These are phyloP conservation scores for Psephotus haematonotus DNA, from an alignment of 2,113 vertebrate species.

Conservation along the genomic window DNA sequence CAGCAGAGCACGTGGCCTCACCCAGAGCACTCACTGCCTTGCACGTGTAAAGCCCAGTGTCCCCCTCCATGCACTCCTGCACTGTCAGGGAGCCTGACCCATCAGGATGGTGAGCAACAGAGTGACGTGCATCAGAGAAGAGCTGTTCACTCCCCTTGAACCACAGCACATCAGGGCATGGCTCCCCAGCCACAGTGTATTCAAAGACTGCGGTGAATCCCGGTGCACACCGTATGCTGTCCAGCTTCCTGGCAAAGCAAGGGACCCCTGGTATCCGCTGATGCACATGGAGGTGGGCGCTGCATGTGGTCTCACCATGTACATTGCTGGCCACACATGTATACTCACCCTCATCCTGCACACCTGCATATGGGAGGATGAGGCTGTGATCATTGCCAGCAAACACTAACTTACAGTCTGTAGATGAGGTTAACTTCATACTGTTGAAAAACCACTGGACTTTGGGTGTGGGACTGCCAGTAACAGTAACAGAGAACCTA, in stretches of 20 bases:
- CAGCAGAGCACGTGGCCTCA: conserved; percentile 75
- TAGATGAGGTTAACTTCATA: conserved; percentile 72
- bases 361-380: conserved; percentile 78
- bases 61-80: conserved; percentile 68
- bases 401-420: conserved; percentile 80
- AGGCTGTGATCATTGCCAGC: conserved; percentile 83
- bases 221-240: fast-evolving
- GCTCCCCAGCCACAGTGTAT: conserved; percentile 78
- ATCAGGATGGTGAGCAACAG: conserved; percentile 73
- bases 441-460: conserved; percentile 89
- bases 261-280: not conserved
- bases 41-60: conserved; percentile 81
- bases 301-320: conserved; percentile 80
- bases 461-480: conserved; percentile 83
- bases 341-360: conserved; percentile 87
- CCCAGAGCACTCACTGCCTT: conserved; percentile 80
- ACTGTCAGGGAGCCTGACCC: conserved; percentile 84
- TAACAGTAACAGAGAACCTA: conserved; percentile 82
- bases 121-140: conserved; percentile 64
- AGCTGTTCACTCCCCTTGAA: conserved; percentile 79
- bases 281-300: conserved; percentile 65
- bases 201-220: conserved; percentile 63
- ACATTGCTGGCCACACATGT: conserved; percentile 82
- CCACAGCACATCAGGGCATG: conserved; percentile 80
- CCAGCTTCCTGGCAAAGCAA: not conserved